Base-by-base conservation (phyloP, 2,888 invertebrate genomes). In the Hermaeophaga mercurialis region DNA sequence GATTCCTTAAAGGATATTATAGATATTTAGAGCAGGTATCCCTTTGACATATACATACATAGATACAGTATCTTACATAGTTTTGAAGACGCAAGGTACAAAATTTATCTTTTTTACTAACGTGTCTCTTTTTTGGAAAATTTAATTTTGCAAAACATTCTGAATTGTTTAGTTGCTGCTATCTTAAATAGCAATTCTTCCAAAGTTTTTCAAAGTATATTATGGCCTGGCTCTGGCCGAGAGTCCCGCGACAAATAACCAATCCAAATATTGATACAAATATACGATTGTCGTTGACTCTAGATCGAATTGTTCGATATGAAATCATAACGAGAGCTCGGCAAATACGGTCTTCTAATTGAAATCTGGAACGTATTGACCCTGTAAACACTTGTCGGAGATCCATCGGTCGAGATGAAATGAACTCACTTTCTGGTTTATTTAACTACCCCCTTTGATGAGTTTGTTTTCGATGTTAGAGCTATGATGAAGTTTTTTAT, bases 321-420 rank as follows among this genome's bases (percentile, higher is more conserved):
- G 76, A 77, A 77, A 77, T 77, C 76, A 76, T 77, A 77, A 77
- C 78, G 76, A 78, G 78, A 74, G 78, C 70, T 74, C 61, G 66
- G 76, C 72, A 78, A 78, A 78, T 77, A 77, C 71, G 69, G 72
- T 68, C 69, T 72, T 73, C 78, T 78, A 78, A 78, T 78, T 78
- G 77, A 43, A 78, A 76, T 75, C 75, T 74, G 75, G 76, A 70
- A 72, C 68, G 69, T 78, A 75, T 78, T 78, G 78, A 77, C 77
- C 75, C 71, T 75, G 77, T 76, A 77, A 77, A 77, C 76, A 78
- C 77, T 78, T 75, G 75, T 75, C 72, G 63, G 65, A 71, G 73
- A 75, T 75, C 75, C 75, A 75, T 75, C 73, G 75, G 67, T 64
- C 61, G 64, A 66, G 67, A 70, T 68, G 69, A 68, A 67, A 66